Conservation (phyloP, 2,113 vertebrate species). For the Ameiurus melas region DNA sequence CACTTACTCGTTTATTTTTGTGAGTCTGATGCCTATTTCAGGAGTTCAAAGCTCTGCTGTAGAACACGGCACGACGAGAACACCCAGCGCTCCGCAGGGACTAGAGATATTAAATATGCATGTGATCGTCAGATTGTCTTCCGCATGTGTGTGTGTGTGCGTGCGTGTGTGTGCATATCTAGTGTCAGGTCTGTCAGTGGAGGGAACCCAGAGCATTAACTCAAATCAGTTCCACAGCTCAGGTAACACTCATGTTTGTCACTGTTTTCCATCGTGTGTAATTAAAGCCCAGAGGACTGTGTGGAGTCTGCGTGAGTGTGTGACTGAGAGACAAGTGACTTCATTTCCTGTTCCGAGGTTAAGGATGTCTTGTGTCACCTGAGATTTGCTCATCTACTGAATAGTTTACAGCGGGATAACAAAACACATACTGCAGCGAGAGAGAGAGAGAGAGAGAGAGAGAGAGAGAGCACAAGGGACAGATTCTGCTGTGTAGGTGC, state of each 20-base stretch:
- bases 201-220: not conserved
- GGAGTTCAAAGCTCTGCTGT: not conserved
- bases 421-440: not conserved
- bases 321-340: constrained; percentile 3
- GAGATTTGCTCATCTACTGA: not conserved
- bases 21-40: not conserved
- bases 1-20: not conserved
- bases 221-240: not conserved
- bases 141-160: constrained; percentile 2
- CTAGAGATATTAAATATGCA: not conserved
- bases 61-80: not conserved
- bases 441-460: not conserved
- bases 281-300: not conserved
- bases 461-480: not conserved
- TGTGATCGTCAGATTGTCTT: constrained; percentile 9
- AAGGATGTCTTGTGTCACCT: constrained; percentile 2
- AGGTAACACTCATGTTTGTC: not conserved
- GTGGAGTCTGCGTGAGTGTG: constrained; percentile 4
- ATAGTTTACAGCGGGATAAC: not conserved
- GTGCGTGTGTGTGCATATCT: not conserved
- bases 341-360: not conserved
- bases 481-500: not conserved
- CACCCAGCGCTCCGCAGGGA: not conserved
- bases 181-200: not conserved
- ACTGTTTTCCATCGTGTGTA: constrained; percentile 12